Base-by-base conservation (phyloP, 2,113 vertebrate species). In the Psittacula cyanocephala region DNA sequence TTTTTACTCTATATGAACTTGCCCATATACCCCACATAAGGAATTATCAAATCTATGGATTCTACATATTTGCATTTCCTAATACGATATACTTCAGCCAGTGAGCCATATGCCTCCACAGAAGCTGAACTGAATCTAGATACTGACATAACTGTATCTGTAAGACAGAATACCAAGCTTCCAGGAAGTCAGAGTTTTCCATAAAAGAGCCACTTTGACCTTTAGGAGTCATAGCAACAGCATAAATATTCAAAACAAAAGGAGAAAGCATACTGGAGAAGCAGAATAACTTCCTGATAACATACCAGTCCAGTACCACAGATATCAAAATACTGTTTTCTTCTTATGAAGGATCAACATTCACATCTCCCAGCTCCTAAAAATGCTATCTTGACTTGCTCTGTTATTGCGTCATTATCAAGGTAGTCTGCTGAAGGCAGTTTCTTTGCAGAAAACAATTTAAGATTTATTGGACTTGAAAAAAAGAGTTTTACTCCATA, bases 361-460 rank as follows among this genome's bases (percentile, higher is more conserved):
- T 81, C 86, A 47, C 47, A 81, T 62, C 47, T 81, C 7, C 11
- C 11, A 76, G 5, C 39, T 71, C 25, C 52, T 76, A 55, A 76
- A 92, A 92, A 81, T 23, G 17, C 53, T 67, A 7, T 83, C 29
- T 35, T 76, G 50, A 68, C 35, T 86, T 92, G 31, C 31, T 85
- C 14, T 82, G n/a, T 52, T 94, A 72, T 49, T 89, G 65, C 65
- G 44, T 28, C 17, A 80, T 92, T 85, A 92, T 82, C 93, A 95
- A 76, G 74, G 62, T 89, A 79, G 77, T 69, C 74, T 5, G 91
- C 91, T 92, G 81, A 93, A 95, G 94, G 94, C 81, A 91, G n/a
- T 95, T 94, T 94, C 74, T 89, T 87, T 80, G 62, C 44, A 91
- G 94, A 87, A 95, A 95, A 95, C 74, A 94, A 96, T 87, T 80